Percentiles rank a stretch among this genome's conserved stretches.
Evolutionary conservation across 2,888 invertebrate genomes (phyloP).

Genomic region (Calephelis perditalis): DNA sequence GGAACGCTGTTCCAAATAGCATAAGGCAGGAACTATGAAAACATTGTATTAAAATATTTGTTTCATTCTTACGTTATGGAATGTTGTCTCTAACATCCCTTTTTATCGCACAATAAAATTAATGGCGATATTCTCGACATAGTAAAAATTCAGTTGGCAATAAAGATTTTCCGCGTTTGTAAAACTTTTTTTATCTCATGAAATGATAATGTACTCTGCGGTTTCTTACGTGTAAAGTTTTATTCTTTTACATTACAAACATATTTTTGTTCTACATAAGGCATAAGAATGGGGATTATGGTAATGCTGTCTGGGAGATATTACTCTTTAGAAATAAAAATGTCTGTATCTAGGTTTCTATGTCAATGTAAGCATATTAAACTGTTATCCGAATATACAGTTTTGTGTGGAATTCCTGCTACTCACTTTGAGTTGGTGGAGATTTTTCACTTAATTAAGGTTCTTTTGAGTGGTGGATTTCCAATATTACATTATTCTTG

Average conservation of each 20-base stretch:
- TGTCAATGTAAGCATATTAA: background rate
- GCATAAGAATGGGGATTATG: too few species aligned
- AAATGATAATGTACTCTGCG: background rate
- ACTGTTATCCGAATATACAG: too few species aligned
- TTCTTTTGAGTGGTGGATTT: too few species aligned
- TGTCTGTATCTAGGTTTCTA: background rate
- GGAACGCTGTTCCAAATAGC: too few species aligned
- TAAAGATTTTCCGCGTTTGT: background rate
- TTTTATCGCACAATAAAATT: slow-evolving; percentile 9
- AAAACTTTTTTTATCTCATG: background rate
- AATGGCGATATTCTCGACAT: background rate
- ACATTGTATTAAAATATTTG: background rate
- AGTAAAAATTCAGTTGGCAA: background rate
- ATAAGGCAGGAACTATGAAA: background rate
- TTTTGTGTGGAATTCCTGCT: too few species aligned
- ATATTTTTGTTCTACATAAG: too few species aligned
- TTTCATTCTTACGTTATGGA: background rate
- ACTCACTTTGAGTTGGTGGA: too few species aligned
- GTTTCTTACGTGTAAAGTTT: background rate
- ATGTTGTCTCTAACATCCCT: background rate
- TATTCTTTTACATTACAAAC: background rate
- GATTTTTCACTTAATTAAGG: too few species aligned
- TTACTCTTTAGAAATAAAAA: background rate
- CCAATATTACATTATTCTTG: too few species aligned
- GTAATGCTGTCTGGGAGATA: too few species aligned